Conservation (phyloP, 2,113 vertebrate species). For the Boulengerochromis microlepis region DNA sequence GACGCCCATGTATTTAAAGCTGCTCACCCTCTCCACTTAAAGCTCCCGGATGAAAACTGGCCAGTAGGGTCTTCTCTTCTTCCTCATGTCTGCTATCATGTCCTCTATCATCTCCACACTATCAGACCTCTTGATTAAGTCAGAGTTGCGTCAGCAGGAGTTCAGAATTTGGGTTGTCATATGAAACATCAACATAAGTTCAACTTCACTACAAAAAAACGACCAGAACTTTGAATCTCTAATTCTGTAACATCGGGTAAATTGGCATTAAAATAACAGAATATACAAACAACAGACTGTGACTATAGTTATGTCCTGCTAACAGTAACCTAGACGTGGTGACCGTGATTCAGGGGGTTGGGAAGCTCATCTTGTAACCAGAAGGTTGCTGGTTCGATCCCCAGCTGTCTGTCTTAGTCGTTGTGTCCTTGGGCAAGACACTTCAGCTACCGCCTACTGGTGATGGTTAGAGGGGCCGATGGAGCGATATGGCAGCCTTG, state of each 20-base stretch:
- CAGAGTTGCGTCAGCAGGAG: not conserved
- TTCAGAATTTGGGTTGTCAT: not conserved
- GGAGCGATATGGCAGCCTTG: no score
- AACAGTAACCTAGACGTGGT: no score
- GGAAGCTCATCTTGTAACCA: no score
- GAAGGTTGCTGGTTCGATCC: no score
- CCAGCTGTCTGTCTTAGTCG: no score
- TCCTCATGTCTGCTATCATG: not conserved
- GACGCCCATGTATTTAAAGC: not conserved
- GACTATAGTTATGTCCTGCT: not conserved
- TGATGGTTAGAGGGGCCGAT: no score
- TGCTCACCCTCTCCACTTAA: not conserved
- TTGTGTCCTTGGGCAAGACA: no score
- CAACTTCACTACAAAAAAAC: not conserved
- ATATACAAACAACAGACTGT: not conserved
- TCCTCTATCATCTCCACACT: not conserved
- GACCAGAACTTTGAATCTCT: not conserved
- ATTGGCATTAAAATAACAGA: not conserved
- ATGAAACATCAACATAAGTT: not conserved
- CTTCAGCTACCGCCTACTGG: no score
- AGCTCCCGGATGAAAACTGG: not conserved
- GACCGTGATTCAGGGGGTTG: no score
- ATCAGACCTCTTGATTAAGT: not conserved
- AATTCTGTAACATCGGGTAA: not conserved
- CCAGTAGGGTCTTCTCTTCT: not conserved